Evolutionary conservation across 2,797 vertebrate genomes (phyloP).

Genomic region (Pseudomugil gertrudae): DNA sequence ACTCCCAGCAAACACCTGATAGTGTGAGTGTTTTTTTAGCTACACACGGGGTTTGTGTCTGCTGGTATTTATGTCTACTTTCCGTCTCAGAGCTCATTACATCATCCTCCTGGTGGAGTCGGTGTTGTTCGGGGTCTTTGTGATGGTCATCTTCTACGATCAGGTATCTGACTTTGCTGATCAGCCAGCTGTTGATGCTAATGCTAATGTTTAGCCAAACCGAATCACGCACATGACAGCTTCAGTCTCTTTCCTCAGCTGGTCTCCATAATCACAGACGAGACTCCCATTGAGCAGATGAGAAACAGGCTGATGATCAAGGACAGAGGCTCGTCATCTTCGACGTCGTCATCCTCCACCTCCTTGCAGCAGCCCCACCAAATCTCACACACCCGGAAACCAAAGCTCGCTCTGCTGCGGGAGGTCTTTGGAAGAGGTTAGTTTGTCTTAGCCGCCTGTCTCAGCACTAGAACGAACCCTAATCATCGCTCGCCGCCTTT

Average conservation of each 20-base stretch:
- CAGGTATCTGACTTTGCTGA: conserved; percentile 78
- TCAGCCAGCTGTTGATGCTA: no score
- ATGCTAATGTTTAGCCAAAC: no score
- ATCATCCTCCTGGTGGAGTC: conserved; percentile 88
- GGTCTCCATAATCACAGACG: conserved; percentile 84
- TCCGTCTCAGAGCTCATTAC: conserved; percentile 82
- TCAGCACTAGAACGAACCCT: neutral
- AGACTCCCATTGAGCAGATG: conserved; percentile 87
- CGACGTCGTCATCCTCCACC: conserved; percentile 28
- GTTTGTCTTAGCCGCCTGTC: neutral
- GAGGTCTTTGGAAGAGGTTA: conserved; percentile 84
- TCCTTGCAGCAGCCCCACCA: conserved; percentile 56
- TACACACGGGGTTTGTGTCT: neutral
- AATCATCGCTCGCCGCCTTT: neutral
- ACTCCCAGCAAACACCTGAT: conserved; percentile 79
- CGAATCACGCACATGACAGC: neutral
- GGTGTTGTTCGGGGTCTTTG: conserved; percentile 86
- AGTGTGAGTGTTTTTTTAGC: conserved; percentile 70
- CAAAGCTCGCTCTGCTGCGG: conserved; percentile 82
- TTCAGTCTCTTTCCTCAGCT: conserved; percentile 64
- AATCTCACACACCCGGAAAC: conserved; percentile 79
- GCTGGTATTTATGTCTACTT: neutral
- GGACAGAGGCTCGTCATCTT: conserved; percentile 57
- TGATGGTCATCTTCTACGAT: conserved; percentile 88
- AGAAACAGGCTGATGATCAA: conserved; percentile 82